phyloP scores from a whole-genome alignment of 2,113 vertebrate genomes.

The Pithys albifrons region DNA sequence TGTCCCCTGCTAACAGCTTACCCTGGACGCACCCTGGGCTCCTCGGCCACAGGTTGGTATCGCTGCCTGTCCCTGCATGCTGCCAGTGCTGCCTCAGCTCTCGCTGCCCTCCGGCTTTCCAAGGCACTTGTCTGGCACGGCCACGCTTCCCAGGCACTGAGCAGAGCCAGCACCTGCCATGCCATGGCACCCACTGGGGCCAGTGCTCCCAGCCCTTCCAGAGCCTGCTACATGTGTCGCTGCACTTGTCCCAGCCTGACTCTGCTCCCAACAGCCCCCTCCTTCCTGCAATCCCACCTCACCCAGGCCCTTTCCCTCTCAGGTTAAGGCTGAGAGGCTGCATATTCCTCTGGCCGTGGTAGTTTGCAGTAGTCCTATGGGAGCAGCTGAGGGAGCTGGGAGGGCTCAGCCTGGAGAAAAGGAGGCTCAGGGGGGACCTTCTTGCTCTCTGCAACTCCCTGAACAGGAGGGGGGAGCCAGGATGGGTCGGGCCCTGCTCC shows the following conservation, averaged over 20 bases:
- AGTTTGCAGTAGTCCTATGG: not conserved
- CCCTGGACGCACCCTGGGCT: constrained; percentile 90
- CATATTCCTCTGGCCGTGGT: not conserved
- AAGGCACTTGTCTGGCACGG: not conserved
- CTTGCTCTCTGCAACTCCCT: not conserved
- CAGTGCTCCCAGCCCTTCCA: not conserved
- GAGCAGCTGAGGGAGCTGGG: not conserved
- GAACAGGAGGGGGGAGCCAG: not conserved
- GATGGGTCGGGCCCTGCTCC: accelerated
- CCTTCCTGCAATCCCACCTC: not conserved
- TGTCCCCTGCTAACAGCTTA: constrained; percentile 86
- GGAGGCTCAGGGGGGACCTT: not conserved
- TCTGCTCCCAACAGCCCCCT: not conserved
- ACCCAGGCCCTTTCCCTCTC: not conserved
- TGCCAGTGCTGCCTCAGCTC: constrained; percentile 68
- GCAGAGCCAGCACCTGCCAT: accelerated
- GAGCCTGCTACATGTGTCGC: not conserved
- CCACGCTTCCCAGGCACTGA: not conserved
- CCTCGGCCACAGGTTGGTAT: constrained; percentile 92
- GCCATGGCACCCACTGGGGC: accelerated
- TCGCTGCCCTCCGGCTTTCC: not conserved
- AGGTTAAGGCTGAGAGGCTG: not conserved
- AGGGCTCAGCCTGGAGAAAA: not conserved
- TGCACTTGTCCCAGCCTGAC: not conserved
- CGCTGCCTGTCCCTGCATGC: constrained; percentile 79